phyloP scores from a whole-genome alignment of 2,113 vertebrate species.

The Crotalus helleri region DNA sequence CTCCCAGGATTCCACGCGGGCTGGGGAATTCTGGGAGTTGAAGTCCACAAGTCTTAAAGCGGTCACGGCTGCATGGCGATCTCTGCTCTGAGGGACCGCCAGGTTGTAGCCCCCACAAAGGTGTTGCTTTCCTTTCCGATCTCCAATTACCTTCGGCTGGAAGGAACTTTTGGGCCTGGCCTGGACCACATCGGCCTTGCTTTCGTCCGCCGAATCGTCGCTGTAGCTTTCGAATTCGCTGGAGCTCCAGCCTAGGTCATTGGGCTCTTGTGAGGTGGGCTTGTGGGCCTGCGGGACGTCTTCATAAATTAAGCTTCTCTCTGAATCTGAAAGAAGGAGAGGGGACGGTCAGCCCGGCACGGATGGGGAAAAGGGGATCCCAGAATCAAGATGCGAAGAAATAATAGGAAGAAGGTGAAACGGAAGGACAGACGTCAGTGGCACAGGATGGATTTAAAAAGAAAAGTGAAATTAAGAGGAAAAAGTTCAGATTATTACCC shows the following conservation, averaged over 20 bases:
- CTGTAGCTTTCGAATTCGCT: slow-evolving; percentile 97
- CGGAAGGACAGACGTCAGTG: background rate
- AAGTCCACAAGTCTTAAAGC: background rate
- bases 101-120: fast-evolving
- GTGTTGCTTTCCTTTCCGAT: background rate
- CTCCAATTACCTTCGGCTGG: slow-evolving; percentile 71
- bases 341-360: fast-evolving
- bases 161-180: slow-evolving; percentile 69
- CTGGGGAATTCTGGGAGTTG: background rate
- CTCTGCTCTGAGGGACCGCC: background rate
- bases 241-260: slow-evolving; percentile 90
- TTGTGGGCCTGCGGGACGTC: slow-evolving; percentile 71
- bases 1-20: background rate
- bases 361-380: background rate
- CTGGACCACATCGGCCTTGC: slow-evolving; percentile 60
- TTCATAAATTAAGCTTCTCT: slow-evolving; percentile 77
- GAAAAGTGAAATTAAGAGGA: background rate
- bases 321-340: slow-evolving; percentile 30
- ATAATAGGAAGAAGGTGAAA: background rate
- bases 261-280: background rate
- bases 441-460: background rate
- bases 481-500: background rate
- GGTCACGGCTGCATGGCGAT: background rate
- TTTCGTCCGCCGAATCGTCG: slow-evolving; percentile 82
- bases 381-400: background rate